Evolutionary conservation across 2,113 vertebrate species (phyloP), one percentile per base, ranked within the genome.

Genomic region (Lagopus muta): DNA sequence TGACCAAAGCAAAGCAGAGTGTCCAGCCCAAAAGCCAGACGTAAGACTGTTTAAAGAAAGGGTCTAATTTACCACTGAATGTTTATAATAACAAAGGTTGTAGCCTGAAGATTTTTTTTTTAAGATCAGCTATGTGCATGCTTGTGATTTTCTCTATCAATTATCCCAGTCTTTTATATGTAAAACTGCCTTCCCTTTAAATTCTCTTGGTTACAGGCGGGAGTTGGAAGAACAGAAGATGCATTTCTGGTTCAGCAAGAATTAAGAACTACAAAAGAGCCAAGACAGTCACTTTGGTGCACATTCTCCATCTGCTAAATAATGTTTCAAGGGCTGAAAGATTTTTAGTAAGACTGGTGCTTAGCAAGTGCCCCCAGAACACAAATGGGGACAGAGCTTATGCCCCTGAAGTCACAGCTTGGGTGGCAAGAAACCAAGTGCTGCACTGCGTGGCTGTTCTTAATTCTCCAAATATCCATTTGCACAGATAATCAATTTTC

Each of bases 161-260:
- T 88, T 86, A 89, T 34, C 24, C n/a, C 60, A 42, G 16, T 60
- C n/a, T 64, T 94, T 90, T 30, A 66, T 36, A 75, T 8, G 69
- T 43, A 94, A 94, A 83, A 25, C 24, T 14, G 64, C 30, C 4
- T 12, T 65, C 25, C 81, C 47, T 89, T 86, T 78, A 78, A 83
- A 83, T 86, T 80, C 45, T 74, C 30, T 19, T 36, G 30, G 65
- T 28, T 47, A 61, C 18, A 81, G 69, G 66, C 43, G 78, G 61
- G 43, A 94, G 76, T 30, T 86, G 61, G 77, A 88, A 89, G 17
- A 71, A 82, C 70, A 93, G 11, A 72, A 88, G 87, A 70, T 27
- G 42, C 7, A 69, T 81, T 96, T 80, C 91, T 88, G 75, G 55
- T 47, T 76, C 38, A 82, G 60, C 73, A 64, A 80, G 75, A 92